Conservation (phyloP, 1,140 invertebrate species). For the Diorhabda carinulata region DNA sequence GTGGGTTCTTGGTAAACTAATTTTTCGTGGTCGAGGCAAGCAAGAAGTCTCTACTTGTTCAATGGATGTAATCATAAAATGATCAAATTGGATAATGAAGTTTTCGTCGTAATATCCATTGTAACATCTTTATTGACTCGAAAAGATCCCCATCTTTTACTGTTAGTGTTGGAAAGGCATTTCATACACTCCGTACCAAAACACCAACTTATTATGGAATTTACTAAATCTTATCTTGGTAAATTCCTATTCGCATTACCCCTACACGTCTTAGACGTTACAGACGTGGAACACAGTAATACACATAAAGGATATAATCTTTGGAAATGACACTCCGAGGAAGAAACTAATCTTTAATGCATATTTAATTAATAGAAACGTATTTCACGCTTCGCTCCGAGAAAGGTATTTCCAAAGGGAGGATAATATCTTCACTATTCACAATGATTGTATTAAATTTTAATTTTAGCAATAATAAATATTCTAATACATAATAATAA, state of each 20-base stretch:
- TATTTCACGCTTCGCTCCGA: not conserved
- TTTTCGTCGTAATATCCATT: too few relatives aligned
- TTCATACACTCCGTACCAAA: too few relatives aligned
- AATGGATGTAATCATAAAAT: not conserved
- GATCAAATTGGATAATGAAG: not conserved
- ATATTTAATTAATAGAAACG: constrained; percentile 3
- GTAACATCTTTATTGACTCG: too few relatives aligned
- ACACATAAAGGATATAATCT: constrained; percentile 2
- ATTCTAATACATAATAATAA: too few relatives aligned
- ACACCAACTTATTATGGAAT: not conserved
- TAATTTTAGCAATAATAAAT: too few relatives aligned
- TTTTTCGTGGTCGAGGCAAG: not conserved
- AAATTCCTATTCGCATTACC: not conserved
- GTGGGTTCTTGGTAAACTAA: too few relatives aligned
- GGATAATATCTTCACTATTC: too few relatives aligned
- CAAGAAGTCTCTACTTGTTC: too few relatives aligned
- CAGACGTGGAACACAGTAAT: not conserved
- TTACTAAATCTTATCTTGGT: not conserved
- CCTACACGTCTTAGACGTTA: not conserved
- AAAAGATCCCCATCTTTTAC: too few relatives aligned
- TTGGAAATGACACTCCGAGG: not conserved
- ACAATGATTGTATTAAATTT: too few relatives aligned
- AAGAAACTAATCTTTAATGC: constrained; percentile 2
- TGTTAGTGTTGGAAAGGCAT: too few relatives aligned
- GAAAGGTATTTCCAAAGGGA: too few relatives aligned